A percentile compares a stretch with the other conserved stretches of the same genome.
phyloP scores from a whole-genome alignment of 2,113 vertebrate species.

The Cinclus cinclus region DNA sequence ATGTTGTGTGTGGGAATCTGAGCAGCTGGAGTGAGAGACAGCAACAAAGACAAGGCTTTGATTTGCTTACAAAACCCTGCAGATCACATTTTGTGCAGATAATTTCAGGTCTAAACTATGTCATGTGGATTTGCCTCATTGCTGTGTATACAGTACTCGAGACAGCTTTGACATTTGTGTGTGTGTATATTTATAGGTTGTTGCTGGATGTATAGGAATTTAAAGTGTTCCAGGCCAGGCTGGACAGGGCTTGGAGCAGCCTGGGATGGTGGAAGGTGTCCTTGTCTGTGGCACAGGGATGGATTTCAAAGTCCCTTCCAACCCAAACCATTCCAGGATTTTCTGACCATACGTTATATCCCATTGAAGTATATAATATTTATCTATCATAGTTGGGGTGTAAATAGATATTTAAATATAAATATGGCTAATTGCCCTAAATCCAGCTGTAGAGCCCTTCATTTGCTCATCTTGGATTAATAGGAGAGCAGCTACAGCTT shows the following conservation, averaged over 20 bases:
- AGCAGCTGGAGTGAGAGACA: neutral
- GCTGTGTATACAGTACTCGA: neutral
- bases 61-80: neutral
- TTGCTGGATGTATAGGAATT: neutral
- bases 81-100: neutral
- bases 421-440: neutral
- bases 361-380: no score
- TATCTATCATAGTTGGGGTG: neutral
- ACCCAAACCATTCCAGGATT: neutral
- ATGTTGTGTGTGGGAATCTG: neutral
- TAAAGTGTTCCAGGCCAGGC: neutral
- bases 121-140: neutral
- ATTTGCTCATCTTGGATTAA: no score
- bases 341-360: neutral
- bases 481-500: neutral
- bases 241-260: neutral
- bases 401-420: neutral
- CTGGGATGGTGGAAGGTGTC: neutral
- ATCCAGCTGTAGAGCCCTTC: neutral
- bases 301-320: neutral
- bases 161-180: neutral
- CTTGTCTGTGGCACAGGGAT: neutral
- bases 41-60: neutral
- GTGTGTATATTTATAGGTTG: neutral
- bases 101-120: accelerated